Evolutionary conservation across 2,797 vertebrate genomes (phyloP), one percentile per base, ranked within the genome.

Genomic region (Mus caroli): DNA sequence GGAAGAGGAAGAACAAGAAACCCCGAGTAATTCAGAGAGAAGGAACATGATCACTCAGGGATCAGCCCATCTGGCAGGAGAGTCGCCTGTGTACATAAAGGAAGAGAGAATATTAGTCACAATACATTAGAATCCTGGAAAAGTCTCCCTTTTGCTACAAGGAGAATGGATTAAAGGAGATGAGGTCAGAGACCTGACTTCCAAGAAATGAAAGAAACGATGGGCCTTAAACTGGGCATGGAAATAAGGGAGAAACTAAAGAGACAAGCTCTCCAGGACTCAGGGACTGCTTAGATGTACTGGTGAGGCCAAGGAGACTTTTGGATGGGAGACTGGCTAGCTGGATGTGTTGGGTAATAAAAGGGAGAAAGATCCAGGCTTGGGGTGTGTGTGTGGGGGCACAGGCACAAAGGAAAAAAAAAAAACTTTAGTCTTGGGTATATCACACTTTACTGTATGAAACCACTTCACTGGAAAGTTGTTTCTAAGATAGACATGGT

Each of bases 111-210:
- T 37, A n/a, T 58, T 37, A 58, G 37, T 91, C 52, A 82, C 67
- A 84, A 50, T 75, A 60, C 22, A 62, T 56, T 83, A 79, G 86
- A 54, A 94, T 92, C 93, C 91, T 92, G 86, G 85, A 93, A 95
- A 94, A 69, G 69, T 79, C 26, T 91, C 15, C 34, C 22, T 8
- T 17, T 71, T 87, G 50, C 17, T 58, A 88, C 11, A 79, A 20
- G 71, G 60, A 94, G 58, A 56, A 88, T n/a, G 37, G 50, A 64
- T 71, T 92, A 67, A 76, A 90, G 40, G 75, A 94, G 40, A 11
- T 75, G 22, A 92, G 31, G 31, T 31, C 46, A 80, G 89, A 94
- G 60, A 67, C 17, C 67, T 60, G 60, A 50, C 26, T 50, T 94
- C 85, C 62, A 92, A 76, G 85, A 79, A 93, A 60, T 60, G 11